phyloP scores from a whole-genome alignment of 1,140 invertebrate genomes.

The Neotoxoptera formosana region DNA sequence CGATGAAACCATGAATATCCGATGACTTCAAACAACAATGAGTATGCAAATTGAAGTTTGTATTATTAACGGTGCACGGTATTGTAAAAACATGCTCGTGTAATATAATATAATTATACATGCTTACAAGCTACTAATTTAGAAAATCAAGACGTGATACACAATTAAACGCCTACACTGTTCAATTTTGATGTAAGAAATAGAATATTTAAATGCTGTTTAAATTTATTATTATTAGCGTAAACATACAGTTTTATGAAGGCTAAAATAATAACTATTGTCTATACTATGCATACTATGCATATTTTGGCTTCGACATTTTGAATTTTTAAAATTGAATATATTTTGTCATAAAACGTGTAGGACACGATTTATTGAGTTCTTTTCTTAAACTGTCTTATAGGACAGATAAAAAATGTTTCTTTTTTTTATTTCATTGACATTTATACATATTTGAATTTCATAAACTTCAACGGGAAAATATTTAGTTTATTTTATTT shows the following conservation, averaged over 20 bases:
- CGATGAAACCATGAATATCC: not conserved
- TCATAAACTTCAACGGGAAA: constrained; percentile 3
- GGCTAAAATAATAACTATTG: not conserved
- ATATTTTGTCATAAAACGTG: not conserved
- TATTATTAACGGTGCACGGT: not conserved
- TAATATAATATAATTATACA: constrained; percentile 9
- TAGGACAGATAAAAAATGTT: not conserved
- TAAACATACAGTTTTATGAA: not conserved
- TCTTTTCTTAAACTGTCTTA: not conserved
- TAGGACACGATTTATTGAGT: not conserved
- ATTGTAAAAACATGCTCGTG: constrained; percentile 19
- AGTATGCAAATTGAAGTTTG: constrained; percentile 24
- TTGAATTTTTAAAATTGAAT: constrained; percentile 8
- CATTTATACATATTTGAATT: constrained; percentile 33
- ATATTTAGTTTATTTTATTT: not conserved
- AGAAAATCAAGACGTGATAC: not conserved
- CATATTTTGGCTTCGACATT: not conserved
- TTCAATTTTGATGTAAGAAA: not conserved
- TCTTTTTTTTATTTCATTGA: constrained; percentile 15
- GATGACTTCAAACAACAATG: constrained; percentile 3
- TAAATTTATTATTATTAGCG: not conserved
- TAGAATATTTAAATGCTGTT: not conserved
- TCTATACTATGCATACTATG: too few relatives aligned
- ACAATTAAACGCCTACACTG: not conserved
- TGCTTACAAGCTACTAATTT: not conserved